Evolutionary conservation across 1,140 invertebrate species (phyloP).

Genomic region (Steinernema khuongi): DNA sequence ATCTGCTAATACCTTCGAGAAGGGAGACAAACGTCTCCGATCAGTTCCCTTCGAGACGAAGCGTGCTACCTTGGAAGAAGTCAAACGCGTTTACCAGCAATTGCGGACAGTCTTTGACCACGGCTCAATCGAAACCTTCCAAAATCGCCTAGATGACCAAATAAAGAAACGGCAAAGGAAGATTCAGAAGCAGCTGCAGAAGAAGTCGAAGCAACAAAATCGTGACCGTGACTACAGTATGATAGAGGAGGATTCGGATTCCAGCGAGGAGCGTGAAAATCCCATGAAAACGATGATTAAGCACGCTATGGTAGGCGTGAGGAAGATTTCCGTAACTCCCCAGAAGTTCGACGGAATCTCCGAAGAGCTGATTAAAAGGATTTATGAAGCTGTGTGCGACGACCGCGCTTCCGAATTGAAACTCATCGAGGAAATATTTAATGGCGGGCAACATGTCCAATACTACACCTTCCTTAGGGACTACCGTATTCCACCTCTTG

Average conservation of each 20-base stretch:
- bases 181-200: not conserved
- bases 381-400: not conserved
- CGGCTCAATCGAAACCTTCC: constrained; percentile 60
- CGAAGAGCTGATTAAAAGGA: not conserved
- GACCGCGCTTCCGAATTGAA: not conserved
- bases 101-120: constrained; percentile 71
- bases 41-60: constrained; percentile 76
- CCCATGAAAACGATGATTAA: not conserved
- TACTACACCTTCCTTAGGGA: not conserved
- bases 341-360: not conserved
- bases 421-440: not conserved
- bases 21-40: constrained; percentile 68
- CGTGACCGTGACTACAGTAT: not conserved
- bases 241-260: not conserved
- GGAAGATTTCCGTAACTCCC: not conserved
- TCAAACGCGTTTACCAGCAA: constrained; percentile 70
- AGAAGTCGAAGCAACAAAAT: not conserved
- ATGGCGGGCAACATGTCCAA: not conserved
- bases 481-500: constrained; percentile 31
- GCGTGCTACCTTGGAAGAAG: constrained; percentile 74
- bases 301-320: not conserved
- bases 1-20: constrained; percentile 68
- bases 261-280: not conserved
- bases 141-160: not conserved
- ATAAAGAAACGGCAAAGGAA: not conserved